phyloP scores from a whole-genome alignment of 1,140 invertebrate species.

The Drosophila littoralis region DNA sequence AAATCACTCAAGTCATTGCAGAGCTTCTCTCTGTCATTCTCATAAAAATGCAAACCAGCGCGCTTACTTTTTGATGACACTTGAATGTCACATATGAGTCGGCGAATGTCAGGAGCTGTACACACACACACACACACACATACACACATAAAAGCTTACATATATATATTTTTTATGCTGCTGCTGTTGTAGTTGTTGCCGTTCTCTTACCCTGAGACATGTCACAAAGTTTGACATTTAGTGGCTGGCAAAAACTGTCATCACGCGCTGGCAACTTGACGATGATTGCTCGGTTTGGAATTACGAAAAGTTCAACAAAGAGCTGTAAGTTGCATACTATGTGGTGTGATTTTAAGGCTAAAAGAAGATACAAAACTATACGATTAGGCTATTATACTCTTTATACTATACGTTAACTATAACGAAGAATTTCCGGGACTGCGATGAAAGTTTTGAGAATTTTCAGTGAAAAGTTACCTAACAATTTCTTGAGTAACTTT shows the following conservation, averaged over 20 bases:
- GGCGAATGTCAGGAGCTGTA: slow-evolving; percentile 32
- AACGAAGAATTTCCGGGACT: background rate
- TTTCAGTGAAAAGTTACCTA: background rate
- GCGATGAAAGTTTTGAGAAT: slow-evolving; percentile 1
- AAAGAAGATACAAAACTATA: background rate
- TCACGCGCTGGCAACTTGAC: slow-evolving; percentile 65
- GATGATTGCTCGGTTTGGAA: slow-evolving; percentile 73
- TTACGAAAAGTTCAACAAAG: slow-evolving; percentile 50
- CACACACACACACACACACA: slow-evolving; percentile 17
- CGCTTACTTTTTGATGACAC: slow-evolving; percentile 71
- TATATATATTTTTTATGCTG: slow-evolving; percentile 12
- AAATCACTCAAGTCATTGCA: slow-evolving; percentile 73
- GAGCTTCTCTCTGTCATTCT: slow-evolving; percentile 72
- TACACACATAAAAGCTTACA: background rate
- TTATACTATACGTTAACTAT: background rate
- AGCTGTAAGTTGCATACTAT: slow-evolving; percentile 6
- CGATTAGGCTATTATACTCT: slow-evolving; percentile 1
- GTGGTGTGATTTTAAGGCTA: slow-evolving; percentile 27
- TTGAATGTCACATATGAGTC: slow-evolving; percentile 79
- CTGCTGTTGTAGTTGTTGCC: slow-evolving; percentile 41
- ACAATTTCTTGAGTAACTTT: background rate
- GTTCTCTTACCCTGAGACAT: slow-evolving; percentile 34
- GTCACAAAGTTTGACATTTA: slow-evolving; percentile 80
- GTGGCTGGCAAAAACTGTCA: slow-evolving; percentile 82
- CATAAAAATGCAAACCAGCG: slow-evolving; percentile 79